Percentiles rank a stretch among this genome's conserved stretches.
phyloP scores from a whole-genome alignment of 1,140 invertebrate species.

The Tigriopus japonicus region DNA sequence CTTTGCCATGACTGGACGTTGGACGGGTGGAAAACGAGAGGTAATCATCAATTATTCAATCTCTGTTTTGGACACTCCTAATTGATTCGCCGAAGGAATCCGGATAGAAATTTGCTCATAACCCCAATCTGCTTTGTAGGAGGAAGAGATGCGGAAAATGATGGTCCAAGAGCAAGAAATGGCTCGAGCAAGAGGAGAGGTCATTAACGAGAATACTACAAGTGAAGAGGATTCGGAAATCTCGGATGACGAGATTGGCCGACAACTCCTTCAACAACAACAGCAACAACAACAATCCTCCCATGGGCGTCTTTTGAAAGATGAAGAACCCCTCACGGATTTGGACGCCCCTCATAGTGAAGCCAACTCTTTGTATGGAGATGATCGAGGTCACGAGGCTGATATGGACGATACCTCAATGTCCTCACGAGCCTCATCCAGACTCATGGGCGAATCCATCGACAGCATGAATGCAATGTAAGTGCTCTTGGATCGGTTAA shows the following conservation, averaged over 20 bases:
- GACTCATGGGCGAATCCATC: slow-evolving; percentile 46
- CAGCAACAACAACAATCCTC: no score
- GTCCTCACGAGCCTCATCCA: slow-evolving; percentile 51
- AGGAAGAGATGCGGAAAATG: slow-evolving; percentile 32
- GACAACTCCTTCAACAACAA: no score
- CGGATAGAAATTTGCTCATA: no score
- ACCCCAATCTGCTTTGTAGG: slow-evolving; percentile 17
- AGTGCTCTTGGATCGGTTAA: no score
- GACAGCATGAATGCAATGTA: slow-evolving; percentile 50
- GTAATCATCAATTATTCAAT: not conserved
- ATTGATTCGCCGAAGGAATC: no score
- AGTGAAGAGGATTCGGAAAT: slow-evolving; percentile 49
- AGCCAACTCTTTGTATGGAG: slow-evolving; percentile 30
- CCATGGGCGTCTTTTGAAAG: no score
- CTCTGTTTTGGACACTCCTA: no score
- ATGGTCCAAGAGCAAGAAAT: not conserved
- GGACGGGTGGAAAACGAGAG: slow-evolving; percentile 7
- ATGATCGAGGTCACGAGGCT: slow-evolving; percentile 34
- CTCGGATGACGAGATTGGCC: no score
- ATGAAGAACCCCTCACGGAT: no score
- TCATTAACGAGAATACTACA: not conserved
- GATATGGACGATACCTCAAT: slow-evolving; percentile 51
- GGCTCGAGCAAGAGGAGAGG: not conserved
- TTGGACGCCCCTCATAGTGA: no score
- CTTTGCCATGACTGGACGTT: slow-evolving; percentile 5